Evolutionary conservation across 1,140 invertebrate species (phyloP), one percentile per base, ranked within the genome.

Genomic region (Goniozus legneri): DNA sequence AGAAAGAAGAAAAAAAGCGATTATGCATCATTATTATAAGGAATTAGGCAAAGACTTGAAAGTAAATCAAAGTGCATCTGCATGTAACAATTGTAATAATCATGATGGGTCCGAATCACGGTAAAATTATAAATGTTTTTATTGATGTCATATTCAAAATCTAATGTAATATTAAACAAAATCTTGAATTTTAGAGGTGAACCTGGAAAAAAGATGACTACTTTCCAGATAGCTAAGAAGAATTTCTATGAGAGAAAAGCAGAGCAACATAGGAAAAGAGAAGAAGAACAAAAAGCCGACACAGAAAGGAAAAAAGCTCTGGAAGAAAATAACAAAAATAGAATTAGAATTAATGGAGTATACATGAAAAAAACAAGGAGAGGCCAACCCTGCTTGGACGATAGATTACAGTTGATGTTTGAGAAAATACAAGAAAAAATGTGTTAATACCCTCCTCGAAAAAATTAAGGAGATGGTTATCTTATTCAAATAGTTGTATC

Each of bases 371-470:
- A 83, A 64, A 91, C 82, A 2, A 84, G 79, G 50, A 86, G 81
- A 65, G 88, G 88, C 8, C 88, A 91, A 62, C 87, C 87, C 3
- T 72, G 89, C 0, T 89, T 91, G 87, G 86, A 82, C 48, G 81
- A 81, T 20, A 77, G 87, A 60, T 73, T 89, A 54, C 81, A 89
- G 66, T 60, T 88, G 51, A 66, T 91, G 22, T 68, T 88, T n/a
- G 82, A 88, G 55, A 84, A 87, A 65, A 79, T 81, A 50, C 69
- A 79, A 57, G 52, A 65, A 32, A 32, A n/a, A n/a, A n/a, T n/a
- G n/a, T n/a, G n/a, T n/a, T n/a, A n/a, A n/a, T n/a, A n/a, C n/a
- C n/a, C n/a, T n/a, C n/a, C n/a, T n/a, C n/a, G n/a, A n/a, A n/a
- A n/a, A n/a, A n/a, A n/a, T n/a, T n/a, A n/a, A n/a, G n/a, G n/a